Conservation (phyloP, 2,888 invertebrate genomes). For the Aleiodes leptofemur region DNA sequence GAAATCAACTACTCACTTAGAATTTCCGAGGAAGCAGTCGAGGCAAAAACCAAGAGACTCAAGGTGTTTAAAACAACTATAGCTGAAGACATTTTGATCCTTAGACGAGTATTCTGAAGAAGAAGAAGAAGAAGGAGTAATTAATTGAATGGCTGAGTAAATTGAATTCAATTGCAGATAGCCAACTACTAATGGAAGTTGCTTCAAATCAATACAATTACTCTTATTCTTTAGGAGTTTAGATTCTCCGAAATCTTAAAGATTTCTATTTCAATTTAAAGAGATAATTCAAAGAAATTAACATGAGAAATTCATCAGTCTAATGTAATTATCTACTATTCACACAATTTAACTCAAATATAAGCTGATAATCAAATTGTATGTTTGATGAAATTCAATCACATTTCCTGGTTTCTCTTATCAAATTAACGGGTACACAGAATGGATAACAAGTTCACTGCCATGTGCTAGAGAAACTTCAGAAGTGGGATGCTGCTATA, state of each 20-base stretch:
- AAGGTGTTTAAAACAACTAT: not conserved
- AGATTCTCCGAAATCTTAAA: too few relatives aligned
- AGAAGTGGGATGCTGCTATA: slow-evolving; percentile 11
- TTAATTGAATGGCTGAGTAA: too few relatives aligned
- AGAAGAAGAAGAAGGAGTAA: too few relatives aligned
- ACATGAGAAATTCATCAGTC: slow-evolving; percentile 10
- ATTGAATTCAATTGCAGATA: too few relatives aligned
- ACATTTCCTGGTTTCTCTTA: slow-evolving; percentile 23
- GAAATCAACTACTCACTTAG: slow-evolving; percentile 12
- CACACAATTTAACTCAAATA: slow-evolving; percentile 20
- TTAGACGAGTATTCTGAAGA: too few relatives aligned
- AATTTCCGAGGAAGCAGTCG: not conserved
- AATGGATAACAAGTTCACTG: slow-evolving; percentile 30
- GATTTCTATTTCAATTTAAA: too few relatives aligned
- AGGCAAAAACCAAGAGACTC: not conserved
- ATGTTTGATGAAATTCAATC: slow-evolving; percentile 29
- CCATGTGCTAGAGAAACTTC: slow-evolving; percentile 25
- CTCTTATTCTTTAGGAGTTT: too few relatives aligned
- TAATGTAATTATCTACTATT: not conserved
- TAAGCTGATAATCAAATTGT: slow-evolving; percentile 29
- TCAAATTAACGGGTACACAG: slow-evolving; percentile 30
- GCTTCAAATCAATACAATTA: too few relatives aligned
- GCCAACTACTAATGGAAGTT: too few relatives aligned
- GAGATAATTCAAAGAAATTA: not conserved
- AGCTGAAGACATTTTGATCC: too few relatives aligned